phyloP scores from a whole-genome alignment of 2,888 invertebrate genomes.

The Sminthurides aquaticus region DNA sequence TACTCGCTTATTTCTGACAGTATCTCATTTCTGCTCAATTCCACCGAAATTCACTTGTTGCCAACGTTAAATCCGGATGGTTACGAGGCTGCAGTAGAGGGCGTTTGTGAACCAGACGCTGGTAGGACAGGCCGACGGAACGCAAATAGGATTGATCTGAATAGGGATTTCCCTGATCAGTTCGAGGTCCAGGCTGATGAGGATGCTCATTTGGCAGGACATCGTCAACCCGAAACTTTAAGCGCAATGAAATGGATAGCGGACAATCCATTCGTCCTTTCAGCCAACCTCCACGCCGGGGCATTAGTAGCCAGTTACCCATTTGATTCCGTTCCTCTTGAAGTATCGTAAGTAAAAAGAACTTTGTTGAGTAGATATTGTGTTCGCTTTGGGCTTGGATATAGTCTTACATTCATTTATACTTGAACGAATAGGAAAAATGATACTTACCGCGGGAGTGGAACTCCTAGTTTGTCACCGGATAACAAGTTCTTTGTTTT shows the following conservation, averaged over 20 bases:
- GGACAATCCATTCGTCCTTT: conserved; percentile 79
- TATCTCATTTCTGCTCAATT: conserved; percentile 69
- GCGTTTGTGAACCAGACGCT: conserved; percentile 63
- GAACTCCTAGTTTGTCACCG: conserved; percentile 67
- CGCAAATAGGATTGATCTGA: conserved; percentile 71
- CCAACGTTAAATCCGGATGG: conserved; percentile 98
- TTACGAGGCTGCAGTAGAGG: conserved; percentile 77
- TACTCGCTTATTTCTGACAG: no score
- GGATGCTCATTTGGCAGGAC: conserved; percentile 47
- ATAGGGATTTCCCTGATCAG: conserved; percentile 89
- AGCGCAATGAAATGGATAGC: conserved; percentile 85
- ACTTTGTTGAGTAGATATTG: conserved; percentile 1
- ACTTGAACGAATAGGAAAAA: conserved; percentile 46
- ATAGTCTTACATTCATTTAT: background rate
- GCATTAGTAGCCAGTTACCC: conserved; percentile 97
- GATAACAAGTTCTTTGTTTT: conserved; percentile 74
- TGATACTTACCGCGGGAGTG: conserved; percentile 45
- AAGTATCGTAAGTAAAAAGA: conserved; percentile 20
- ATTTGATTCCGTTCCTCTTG: conserved; percentile 56
- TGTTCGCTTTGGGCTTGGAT: background rate
- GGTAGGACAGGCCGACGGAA: conserved; percentile 70
- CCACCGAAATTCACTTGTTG: conserved; percentile 88
- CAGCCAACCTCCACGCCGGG: conserved; percentile 92
- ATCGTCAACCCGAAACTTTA: conserved; percentile 75
- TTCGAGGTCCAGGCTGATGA: conserved; percentile 53